Conservation (phyloP, 2,113 vertebrate genomes). For the Neolamprologus falcicula region DNA sequence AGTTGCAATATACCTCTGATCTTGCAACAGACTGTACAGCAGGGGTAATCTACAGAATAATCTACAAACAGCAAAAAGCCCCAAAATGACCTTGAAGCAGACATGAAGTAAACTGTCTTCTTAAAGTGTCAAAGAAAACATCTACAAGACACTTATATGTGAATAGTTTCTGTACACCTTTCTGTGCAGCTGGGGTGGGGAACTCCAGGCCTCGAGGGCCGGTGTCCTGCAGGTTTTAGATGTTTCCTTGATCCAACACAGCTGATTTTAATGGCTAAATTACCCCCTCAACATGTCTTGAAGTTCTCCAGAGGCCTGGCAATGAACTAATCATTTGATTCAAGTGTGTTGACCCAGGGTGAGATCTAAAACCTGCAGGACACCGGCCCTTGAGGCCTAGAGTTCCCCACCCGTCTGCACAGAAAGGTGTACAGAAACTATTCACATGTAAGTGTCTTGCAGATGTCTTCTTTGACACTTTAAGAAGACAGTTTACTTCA, state of each 20-base stretch:
- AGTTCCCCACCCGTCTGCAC: background rate
- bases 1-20: background rate
- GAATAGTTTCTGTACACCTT: background rate
- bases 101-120: background rate
- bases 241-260: background rate
- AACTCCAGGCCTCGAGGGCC: background rate
- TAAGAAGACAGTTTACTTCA: background rate
- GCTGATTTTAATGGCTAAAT: background rate
- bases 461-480: background rate
- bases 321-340: background rate
- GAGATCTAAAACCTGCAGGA: background rate
- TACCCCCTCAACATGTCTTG: background rate
- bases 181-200: background rate
- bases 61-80: background rate
- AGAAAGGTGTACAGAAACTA: background rate
- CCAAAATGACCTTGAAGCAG: background rate
- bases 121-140: no score
- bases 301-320: background rate
- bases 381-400: accelerated
- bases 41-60: background rate
- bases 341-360: background rate
- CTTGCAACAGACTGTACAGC: background rate
- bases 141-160: no score
- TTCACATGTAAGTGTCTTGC: background rate
- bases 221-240: background rate